phyloP scores from a whole-genome alignment of 2,888 invertebrate species.

The Chaetogeoica ovagalla region DNA sequence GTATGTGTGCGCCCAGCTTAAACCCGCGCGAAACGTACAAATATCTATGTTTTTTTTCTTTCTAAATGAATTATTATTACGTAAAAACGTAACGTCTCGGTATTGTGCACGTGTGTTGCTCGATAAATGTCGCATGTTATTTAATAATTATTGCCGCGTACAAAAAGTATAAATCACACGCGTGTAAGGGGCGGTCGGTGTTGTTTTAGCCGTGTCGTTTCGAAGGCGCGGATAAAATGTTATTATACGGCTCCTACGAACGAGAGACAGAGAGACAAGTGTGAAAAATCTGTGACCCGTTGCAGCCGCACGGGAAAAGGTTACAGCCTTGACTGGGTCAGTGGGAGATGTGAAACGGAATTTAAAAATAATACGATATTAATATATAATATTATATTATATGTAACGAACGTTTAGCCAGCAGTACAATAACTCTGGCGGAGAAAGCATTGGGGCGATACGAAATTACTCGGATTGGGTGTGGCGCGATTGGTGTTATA shows the following conservation, averaged over 20 bases:
- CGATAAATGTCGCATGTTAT: no score
- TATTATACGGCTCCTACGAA: background rate
- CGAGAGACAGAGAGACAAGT: background rate
- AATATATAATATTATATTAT: background rate
- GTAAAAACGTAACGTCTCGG: no score
- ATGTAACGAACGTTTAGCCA: no score
- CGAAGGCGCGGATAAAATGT: background rate
- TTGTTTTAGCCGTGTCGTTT: conserved; percentile 35
- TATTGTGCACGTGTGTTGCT: no score
- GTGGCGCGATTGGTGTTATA: no score
- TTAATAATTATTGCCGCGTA: no score
- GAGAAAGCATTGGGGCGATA: conserved; percentile 15
- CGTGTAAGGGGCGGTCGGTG: background rate
- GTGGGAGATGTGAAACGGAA: conserved; percentile 34
- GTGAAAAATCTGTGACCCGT: conserved; percentile 41
- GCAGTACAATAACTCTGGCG: background rate
- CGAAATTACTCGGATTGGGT: conserved; percentile 1
- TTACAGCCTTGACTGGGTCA: conserved; percentile 49
- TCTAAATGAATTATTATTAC: no score
- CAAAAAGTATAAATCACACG: background rate
- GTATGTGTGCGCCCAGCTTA: no score
- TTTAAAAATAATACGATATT: conserved; percentile 20
- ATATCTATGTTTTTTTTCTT: no score
- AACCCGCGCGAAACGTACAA: no score
- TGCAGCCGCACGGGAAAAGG: conserved; percentile 39